Conservation (phyloP, 1,140 invertebrate species). For the Chelonus insularis region DNA sequence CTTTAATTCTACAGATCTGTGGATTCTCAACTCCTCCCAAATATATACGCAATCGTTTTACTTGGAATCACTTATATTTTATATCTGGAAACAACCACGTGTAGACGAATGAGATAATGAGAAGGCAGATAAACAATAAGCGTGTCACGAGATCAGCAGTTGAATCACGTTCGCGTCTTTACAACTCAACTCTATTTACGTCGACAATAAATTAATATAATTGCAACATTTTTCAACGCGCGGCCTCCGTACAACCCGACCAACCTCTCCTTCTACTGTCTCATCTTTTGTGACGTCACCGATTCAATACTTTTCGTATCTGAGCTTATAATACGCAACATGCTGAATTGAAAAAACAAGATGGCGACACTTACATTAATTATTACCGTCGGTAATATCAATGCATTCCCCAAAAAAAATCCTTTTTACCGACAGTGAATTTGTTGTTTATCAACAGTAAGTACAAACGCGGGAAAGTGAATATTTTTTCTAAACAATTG, state of each 20-base stretch:
- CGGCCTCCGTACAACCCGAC: slow-evolving; percentile 32
- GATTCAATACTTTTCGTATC: slow-evolving; percentile 59
- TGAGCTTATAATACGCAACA: slow-evolving; percentile 20
- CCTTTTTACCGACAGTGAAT: no score
- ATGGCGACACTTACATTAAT: slow-evolving; percentile 14
- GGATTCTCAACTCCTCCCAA: background rate
- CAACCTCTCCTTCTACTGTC: slow-evolving; percentile 44
- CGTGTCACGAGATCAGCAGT: slow-evolving; percentile 13
- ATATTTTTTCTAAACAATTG: no score
- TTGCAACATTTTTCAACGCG: slow-evolving; percentile 55
- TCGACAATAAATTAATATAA: slow-evolving; percentile 46
- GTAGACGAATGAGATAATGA: slow-evolving; percentile 8
- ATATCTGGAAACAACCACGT: slow-evolving; percentile 6
- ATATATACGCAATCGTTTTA: slow-evolving; percentile 12
- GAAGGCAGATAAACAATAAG: slow-evolving; percentile 8
- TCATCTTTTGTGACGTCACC: slow-evolving; percentile 60
- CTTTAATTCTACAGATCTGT: background rate
- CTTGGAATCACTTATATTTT: background rate
- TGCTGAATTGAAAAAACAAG: no score
- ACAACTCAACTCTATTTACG: slow-evolving; percentile 34
- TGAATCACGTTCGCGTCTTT: slow-evolving; percentile 18
- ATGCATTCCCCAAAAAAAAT: no score
- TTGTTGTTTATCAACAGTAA: no score
- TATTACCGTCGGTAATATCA: no score
- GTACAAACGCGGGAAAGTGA: no score